Conservation (phyloP, 2,797 vertebrate species). For the Etheostoma perlongum region DNA sequence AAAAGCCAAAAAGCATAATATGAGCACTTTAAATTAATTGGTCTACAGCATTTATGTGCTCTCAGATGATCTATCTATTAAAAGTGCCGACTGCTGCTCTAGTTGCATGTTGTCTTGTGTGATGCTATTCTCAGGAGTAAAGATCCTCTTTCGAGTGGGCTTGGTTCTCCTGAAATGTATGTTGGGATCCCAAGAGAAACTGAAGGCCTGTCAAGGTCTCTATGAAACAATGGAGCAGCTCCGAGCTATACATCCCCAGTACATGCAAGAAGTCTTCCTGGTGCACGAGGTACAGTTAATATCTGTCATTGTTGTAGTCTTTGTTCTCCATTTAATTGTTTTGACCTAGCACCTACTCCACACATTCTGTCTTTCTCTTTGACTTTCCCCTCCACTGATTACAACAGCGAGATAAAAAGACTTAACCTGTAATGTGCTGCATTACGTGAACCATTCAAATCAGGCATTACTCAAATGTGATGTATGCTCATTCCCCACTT, state of each 20-base stretch:
- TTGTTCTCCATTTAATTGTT: conserved; percentile 15
- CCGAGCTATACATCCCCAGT: conserved; percentile 88
- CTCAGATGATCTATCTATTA: not conserved
- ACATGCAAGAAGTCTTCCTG: conserved; percentile 93
- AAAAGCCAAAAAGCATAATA: no score
- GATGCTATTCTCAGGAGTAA: conserved; percentile 88
- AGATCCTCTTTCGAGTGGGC: conserved; percentile 96
- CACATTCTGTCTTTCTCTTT: not conserved
- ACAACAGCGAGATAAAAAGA: not conserved
- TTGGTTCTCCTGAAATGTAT: conserved; percentile 93
- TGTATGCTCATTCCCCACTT: not conserved
- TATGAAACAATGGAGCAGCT: conserved; percentile 97
- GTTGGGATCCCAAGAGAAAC: conserved; percentile 94
- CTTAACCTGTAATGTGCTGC: not conserved
- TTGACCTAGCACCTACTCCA: not conserved
- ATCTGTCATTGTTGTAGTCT: not conserved
- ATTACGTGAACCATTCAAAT: not conserved
- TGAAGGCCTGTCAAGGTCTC: conserved; percentile 92
- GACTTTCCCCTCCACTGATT: conserved; percentile 39
- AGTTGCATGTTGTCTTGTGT: not conserved
- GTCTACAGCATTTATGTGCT: not conserved
- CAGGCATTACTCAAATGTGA: not conserved
- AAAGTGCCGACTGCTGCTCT: not conserved
- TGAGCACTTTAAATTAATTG: no score
- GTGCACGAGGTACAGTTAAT: conserved; percentile 89